Percentiles rank a stretch among this genome's conserved stretches.
Conservation (phyloP, 2,113 vertebrate genomes). For the Ellobius talpinus region DNA sequence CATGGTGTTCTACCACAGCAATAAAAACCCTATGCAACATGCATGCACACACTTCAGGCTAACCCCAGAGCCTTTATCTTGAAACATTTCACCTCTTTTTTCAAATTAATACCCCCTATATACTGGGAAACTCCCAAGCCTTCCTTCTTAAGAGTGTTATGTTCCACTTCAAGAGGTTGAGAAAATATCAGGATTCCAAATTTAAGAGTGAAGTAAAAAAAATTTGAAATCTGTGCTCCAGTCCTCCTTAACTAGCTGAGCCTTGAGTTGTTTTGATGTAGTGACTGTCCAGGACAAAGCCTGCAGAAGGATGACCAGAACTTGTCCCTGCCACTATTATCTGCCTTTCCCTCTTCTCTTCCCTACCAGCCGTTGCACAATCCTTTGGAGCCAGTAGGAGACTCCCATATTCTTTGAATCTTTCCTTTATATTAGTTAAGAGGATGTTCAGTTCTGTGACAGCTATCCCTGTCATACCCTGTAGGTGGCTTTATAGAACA, state of each 20-base stretch:
- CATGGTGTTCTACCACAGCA: neutral
- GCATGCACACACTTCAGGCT: neutral
- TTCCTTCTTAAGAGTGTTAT: neutral
- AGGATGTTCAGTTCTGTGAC: neutral
- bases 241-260: neutral
- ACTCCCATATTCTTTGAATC: neutral
- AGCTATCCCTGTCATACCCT: neutral
- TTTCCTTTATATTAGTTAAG: neutral
- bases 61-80: neutral
- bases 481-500: neutral
- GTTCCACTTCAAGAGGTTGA: neutral
- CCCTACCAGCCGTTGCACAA: neutral
- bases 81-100: neutral
- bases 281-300: neutral
- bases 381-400: neutral
- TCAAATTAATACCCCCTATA: neutral
- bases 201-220: neutral
- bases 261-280: neutral
- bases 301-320: neutral
- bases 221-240: neutral
- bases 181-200: neutral
- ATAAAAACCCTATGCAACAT: neutral
- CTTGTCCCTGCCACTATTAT: neutral
- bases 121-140: neutral
- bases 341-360: neutral